Evolutionary conservation across 2,797 vertebrate species (phyloP).

Genomic region (Brachyalestes nurse): DNA sequence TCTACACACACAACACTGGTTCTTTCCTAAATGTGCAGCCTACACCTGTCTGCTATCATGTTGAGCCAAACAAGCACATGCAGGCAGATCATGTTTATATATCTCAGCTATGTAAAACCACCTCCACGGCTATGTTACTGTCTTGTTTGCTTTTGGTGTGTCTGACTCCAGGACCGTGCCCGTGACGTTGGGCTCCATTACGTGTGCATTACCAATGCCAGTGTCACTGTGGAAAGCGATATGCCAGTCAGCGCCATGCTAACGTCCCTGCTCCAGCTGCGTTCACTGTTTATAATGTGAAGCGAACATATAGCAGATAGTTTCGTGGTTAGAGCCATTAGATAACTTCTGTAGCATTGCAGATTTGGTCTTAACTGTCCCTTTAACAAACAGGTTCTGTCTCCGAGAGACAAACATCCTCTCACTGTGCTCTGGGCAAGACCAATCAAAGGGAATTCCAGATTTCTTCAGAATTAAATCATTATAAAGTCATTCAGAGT

Average conservation of each 20-base stretch:
- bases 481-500: too few relatives aligned
- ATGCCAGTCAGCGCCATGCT: constrained; percentile 23
- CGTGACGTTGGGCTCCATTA: constrained; percentile 34
- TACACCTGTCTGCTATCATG: constrained; percentile 11
- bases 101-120: constrained; percentile 37
- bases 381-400: neutral
- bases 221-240: constrained; percentile 30
- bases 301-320: neutral
- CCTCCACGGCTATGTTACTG: constrained; percentile 10
- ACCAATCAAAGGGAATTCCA: too few relatives aligned
- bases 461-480: too few relatives aligned
- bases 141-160: constrained; percentile 51
- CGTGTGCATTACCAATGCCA: constrained; percentile 36
- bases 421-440: too few relatives aligned
- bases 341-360: neutral
- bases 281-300: constrained; percentile 1
- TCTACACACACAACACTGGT: too few relatives aligned
- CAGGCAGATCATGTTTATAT: constrained; percentile 35
- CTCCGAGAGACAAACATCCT: neutral
- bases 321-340: neutral
- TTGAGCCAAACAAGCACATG: constrained; percentile 14
- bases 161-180: constrained; percentile 13
- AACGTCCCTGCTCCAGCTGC: constrained; percentile 3
- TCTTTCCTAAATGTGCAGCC: neutral
- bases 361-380: neutral